These are phyloP conservation scores for Coleophora flavipennella DNA, from an alignment of 2,888 invertebrate genomes.

Conservation along the genomic window DNA sequence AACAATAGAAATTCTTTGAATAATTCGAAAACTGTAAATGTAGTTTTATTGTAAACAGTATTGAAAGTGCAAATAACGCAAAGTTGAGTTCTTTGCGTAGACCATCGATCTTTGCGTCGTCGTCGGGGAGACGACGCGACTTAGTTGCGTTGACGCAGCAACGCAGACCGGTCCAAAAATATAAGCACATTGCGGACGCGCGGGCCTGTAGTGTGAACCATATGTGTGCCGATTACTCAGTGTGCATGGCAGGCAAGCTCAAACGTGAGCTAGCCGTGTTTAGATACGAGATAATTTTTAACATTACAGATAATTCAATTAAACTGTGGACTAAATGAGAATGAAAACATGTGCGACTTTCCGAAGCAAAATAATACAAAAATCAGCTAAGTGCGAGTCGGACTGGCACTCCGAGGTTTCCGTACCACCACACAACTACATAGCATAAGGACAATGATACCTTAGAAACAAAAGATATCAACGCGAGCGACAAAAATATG, in stretches of 20 bases:
- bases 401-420: too few species aligned
- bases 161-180: conserved; percentile 46
- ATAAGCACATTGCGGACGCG: conserved; percentile 22
- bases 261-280: too few species aligned
- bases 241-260: not conserved
- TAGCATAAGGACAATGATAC: too few species aligned
- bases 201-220: conserved; percentile 9
- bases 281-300: too few species aligned
- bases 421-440: too few species aligned
- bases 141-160: conserved; percentile 27
- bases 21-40: not conserved
- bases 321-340: not conserved
- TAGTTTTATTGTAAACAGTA: not conserved
- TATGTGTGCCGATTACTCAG: conserved; percentile 9
- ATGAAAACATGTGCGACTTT: too few species aligned
- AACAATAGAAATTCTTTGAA: conserved; percentile 2
- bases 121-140: conserved; percentile 8
- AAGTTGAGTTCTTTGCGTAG: conserved; percentile 11
- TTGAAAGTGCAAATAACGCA: conserved; percentile 14
- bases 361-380: not conserved
- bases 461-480: too few species aligned
- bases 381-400: too few species aligned
- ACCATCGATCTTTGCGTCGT: too few species aligned
- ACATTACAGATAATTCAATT: too few species aligned
- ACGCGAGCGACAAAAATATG: too few species aligned